Evolutionary conservation across 2,888 invertebrate genomes (phyloP), one percentile per base, ranked within the genome.

Genomic region (Scelioninae gen. 1): DNA sequence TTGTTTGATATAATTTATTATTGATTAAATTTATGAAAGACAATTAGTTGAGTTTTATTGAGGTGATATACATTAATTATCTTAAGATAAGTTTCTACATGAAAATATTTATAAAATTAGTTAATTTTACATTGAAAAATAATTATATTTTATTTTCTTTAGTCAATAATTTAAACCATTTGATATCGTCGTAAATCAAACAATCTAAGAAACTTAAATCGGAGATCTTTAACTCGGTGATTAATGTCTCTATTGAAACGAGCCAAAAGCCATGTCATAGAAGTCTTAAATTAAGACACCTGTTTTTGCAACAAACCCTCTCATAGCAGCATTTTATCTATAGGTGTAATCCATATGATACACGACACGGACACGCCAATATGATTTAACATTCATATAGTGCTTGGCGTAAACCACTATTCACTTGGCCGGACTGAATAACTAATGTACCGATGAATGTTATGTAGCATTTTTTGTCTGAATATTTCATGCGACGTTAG

Each of bases 301-400:
- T 66, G 29, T 65, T 65, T 65, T 51, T 38, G 38, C 51, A 65
- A 38, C 16, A 23, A 58, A 47, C 8, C 6, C 31, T 7, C 9
- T 34, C 6, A 8, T 16, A 38, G 40, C 13, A 31, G 5, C 8
- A 34, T 32, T 53, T 68, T 68, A 55, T 55, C 55, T 55, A n/a
- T 45, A 49, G 8, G 13, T 32, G 15, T 45, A 68, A 45, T 68
- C 53, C 55, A 13, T 23, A 9, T 45, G 32, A 16, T 55, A 68
- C 45, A 55, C 32, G 32, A 31, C 16, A 15, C 49, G 31, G 31
- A 53, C 66, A 55, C 31, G 43, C 40, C 55, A 68, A 45, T 55
- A 55, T 68, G 45, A 68, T 68, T 68, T 55, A 55, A 55, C 68
- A 68, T 68, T 68, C 55, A 68, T 45, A 55, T 40, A 55, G 43